phyloP scores from a whole-genome alignment of 2,113 vertebrate species.

The Apeltes quadracus region DNA sequence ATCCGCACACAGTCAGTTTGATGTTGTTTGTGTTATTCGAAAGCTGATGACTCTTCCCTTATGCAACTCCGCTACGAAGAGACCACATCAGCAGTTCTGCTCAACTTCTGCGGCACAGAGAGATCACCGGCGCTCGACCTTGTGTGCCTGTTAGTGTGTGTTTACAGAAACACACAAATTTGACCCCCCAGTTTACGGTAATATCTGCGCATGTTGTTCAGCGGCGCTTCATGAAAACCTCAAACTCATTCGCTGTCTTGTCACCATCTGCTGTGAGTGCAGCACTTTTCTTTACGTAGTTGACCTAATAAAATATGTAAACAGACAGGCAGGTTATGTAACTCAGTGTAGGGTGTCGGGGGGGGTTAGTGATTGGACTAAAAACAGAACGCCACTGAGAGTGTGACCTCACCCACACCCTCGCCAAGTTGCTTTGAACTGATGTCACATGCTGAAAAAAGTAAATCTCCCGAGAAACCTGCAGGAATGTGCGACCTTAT shows the following conservation, averaged over 20 bases:
- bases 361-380: conserved; percentile 59
- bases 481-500: conserved; percentile 26
- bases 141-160: conserved; percentile 36
- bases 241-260: neutral
- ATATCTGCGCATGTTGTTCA: conserved; percentile 8
- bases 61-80: conserved; percentile 50
- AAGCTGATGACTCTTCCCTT: conserved; percentile 66
- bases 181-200: conserved; percentile 27
- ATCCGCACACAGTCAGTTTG: conserved; percentile 52
- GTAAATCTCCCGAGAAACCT: conserved; percentile 28
- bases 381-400: conserved; percentile 49
- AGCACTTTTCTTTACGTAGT: conserved; percentile 61
- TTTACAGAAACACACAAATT: conserved; percentile 37
- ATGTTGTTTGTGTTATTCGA: conserved; percentile 61
- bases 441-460: conserved; percentile 37
- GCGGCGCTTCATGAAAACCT: conserved; percentile 31
- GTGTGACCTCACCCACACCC: conserved; percentile 51
- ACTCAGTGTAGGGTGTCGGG: conserved; percentile 56
- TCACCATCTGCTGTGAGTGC: conserved; percentile 42
- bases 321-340: conserved; percentile 71
- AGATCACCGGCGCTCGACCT: conserved; percentile 49
- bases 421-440: conserved; percentile 39
- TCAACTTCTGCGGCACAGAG: conserved; percentile 19
- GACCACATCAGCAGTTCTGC: conserved; percentile 48
- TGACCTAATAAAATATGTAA: conserved; percentile 73